These are phyloP conservation scores for Natator depressus DNA, from an alignment of 2,113 vertebrate genomes.

Conservation along the genomic window DNA sequence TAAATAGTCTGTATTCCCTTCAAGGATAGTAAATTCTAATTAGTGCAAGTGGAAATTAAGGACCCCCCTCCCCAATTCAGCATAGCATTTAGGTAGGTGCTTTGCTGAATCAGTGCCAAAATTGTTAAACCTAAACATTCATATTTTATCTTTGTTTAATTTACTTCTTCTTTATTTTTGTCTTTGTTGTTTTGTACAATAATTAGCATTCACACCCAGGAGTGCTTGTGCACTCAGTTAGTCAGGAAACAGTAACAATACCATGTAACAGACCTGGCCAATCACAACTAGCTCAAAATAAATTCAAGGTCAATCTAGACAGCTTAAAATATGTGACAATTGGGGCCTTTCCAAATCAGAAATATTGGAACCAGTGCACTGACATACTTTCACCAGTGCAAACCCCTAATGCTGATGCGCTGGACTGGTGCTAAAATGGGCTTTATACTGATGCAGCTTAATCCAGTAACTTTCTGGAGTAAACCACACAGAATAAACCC, in stretches of 20 bases:
- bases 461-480: not conserved
- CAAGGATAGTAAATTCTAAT: not conserved
- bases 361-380: not conserved
- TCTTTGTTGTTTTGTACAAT: not conserved
- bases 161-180: not conserved
- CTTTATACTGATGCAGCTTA: not conserved
- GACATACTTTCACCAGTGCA: not conserved
- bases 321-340: not conserved
- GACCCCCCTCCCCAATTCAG: not conserved
- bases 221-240: not conserved
- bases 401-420: not conserved
- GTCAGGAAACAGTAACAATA: not conserved
- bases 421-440: not conserved
- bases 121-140: not conserved
- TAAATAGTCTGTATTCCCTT: not conserved
- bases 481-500: not conserved
- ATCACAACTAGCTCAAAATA: not conserved
- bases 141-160: not conserved
- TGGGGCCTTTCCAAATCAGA: not conserved
- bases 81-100: not conserved
- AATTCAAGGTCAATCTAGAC: not conserved
- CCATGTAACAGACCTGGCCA: not conserved
- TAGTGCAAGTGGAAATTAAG: not conserved
- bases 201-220: not conserved
- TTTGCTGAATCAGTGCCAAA: not conserved